Percentiles rank a stretch among this genome's conserved stretches.
These are phyloP conservation scores for Hyles vespertilio DNA, from an alignment of 1,140 invertebrate genomes.

Conservation along the genomic window DNA sequence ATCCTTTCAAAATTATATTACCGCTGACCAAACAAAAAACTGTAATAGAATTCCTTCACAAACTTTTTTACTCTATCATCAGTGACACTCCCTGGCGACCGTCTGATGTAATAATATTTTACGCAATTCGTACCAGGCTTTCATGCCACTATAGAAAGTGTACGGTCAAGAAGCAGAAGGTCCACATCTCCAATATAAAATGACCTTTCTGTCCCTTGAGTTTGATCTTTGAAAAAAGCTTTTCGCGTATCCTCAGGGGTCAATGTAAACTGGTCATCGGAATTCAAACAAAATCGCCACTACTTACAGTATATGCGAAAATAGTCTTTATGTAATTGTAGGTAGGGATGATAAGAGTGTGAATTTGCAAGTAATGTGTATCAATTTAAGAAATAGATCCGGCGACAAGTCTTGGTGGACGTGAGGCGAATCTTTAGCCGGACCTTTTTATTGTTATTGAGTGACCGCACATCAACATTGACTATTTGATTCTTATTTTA, in stretches of 20 bases:
- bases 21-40: neutral
- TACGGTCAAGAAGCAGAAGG: constrained; percentile 36
- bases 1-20: too few species aligned
- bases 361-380: constrained; percentile 52
- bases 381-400: constrained; percentile 67
- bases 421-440: constrained; percentile 56
- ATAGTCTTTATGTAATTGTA: constrained; percentile 27
- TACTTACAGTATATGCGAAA: constrained; percentile 12
- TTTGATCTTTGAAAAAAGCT: neutral
- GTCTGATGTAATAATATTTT: constrained; percentile 57
- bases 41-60: constrained; percentile 1
- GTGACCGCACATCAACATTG: constrained; percentile 39
- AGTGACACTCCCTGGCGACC: constrained; percentile 31
- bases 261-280: constrained; percentile 33
- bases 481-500: constrained; percentile 14
- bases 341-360: constrained; percentile 21
- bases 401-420: constrained; percentile 55
- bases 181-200: neutral
- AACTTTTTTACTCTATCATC: constrained; percentile 40
- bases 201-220: neutral
- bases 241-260: constrained; percentile 18
- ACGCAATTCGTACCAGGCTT: constrained; percentile 65
- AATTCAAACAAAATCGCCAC: constrained; percentile 3
- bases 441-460: constrained; percentile 65
- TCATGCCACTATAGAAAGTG: constrained; percentile 50